Evolutionary conservation across 2,797 vertebrate genomes (phyloP).

Genomic region (Passerculus sandwichensis): DNA sequence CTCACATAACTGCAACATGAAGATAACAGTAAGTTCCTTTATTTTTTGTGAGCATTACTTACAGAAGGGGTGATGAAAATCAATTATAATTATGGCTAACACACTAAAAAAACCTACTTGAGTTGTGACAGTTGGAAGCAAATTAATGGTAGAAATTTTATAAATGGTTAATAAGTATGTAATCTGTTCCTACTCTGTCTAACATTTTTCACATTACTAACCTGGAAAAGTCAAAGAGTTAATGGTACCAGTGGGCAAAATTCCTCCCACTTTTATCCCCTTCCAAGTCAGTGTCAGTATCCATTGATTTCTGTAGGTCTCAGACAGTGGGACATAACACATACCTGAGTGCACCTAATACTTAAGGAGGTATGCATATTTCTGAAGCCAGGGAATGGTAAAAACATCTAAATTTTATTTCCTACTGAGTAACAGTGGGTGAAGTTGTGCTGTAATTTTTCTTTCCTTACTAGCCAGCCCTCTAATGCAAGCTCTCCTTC

Average conservation of each 20-base stretch:
- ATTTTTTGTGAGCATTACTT: not conserved
- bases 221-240: not conserved
- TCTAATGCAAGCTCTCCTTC: not conserved
- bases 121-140: not conserved
- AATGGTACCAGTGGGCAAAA: not conserved
- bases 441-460: not conserved
- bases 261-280: not conserved
- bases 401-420: not conserved
- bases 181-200: not conserved
- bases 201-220: not conserved
- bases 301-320: not conserved
- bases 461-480: not conserved
- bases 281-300: not conserved
- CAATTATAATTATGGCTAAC: not conserved
- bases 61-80: not conserved
- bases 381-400: not conserved
- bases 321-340: not conserved
- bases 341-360: not conserved
- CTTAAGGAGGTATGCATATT: not conserved
- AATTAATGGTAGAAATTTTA: not conserved
- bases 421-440: not conserved
- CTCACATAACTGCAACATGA: not conserved
- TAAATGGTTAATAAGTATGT: not conserved
- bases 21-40: not conserved
- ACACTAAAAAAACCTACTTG: fast-evolving